Base-by-base conservation (phyloP, 2,113 vertebrate genomes). In the Chinchilla lanigera region DNA sequence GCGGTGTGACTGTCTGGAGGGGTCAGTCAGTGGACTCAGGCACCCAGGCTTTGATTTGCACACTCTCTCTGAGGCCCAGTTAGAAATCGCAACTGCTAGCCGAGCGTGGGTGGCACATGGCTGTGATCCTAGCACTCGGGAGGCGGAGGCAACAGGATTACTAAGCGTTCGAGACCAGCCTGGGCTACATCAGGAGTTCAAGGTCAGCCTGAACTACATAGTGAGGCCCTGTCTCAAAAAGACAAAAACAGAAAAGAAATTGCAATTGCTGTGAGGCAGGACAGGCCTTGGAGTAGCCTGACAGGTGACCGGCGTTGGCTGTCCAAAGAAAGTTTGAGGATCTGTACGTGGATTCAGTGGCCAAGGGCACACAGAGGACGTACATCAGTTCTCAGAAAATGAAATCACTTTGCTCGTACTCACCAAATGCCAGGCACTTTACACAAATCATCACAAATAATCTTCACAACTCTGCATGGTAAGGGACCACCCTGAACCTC, bases 361-460 rank as follows among this genome's bases (percentile, higher is more conserved):
- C 58, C 1, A 7, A 33, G 24, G 50, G 47, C 13, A 35, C 24
- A 2, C 7, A 38, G 33, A 16, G 0, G 11, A 47, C 63, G 81
- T 35, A 38, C 56, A 85, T 44, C 30, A 35, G 47, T 89, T 90
- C 88, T 90, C 86, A 80, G 90, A 84, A 94, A 80, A 81, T 71
- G n/a, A 84, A 86, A 78, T 81, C 71, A 52, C 56, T 81, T 81
- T 33, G 38, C 33, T 54, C 1, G 1, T 3, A 19, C 56, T 90
- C 30, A 38, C 30, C 65, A 52, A 96, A 84, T 56, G 78, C 63
- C 6, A 91, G 14, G 47, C 89, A 83, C 71, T 89, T 78, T 4
- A 90, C 92, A 96, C 28, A 63, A 87, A 81, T 56, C 20, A 73
- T 77, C 44, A 78, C 47, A 38, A 58, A 82, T 69, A 61, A 73